Base-by-base conservation (phyloP, 2,888 invertebrate genomes). In the Eilema depressum region DNA sequence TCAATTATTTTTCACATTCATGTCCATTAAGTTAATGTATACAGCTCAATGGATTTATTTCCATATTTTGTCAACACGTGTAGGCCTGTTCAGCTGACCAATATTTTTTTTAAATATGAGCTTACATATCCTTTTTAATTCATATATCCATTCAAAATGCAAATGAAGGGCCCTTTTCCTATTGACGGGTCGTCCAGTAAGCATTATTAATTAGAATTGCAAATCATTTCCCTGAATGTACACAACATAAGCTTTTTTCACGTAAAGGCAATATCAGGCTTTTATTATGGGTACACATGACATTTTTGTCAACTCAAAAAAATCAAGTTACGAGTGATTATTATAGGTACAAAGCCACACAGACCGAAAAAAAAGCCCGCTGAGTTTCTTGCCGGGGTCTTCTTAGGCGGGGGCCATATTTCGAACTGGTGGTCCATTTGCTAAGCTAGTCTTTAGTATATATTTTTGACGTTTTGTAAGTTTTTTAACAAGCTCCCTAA, bases 141-240 rank as follows among this genome's bases (percentile, higher is more conserved):
- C n/a, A 53, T 53, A 53, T 53, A 53, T n/a, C n/a, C 53, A 53
- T 53, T 53, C 53, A 53, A 53, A 53, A 53, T 53, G 53, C 53
- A 53, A 53, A 53, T 53, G 10, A n/a, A 53, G 53, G 53, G n/a
- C 7, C 20, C 47, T 53, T 1, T 20, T 47, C n/a, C 20, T 53
- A 53, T 53, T 53, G n/a, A 10, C 53, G n/a, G n/a, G 20, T 53
- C 53, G n/a, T 53, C n/a, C 53, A 53, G n/a, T 53, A 53, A n/a
- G 53, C n/a, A 53, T 53, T 53, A 53, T 53, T 53, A n/a, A 53
- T 53, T 53, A 53, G 53, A 53, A 53, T 53, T 53, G n/a, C 53
- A 53, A 53, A n/a, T 53, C 20, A 53, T n/a, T 53, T n/a, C 53
- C 53, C 53, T 17, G n/a, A 47, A 53, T 53, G 20, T 53, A 53